Evolutionary conservation across 1,140 invertebrate genomes (phyloP).

Genomic region (Rhagoletis pomonella): DNA sequence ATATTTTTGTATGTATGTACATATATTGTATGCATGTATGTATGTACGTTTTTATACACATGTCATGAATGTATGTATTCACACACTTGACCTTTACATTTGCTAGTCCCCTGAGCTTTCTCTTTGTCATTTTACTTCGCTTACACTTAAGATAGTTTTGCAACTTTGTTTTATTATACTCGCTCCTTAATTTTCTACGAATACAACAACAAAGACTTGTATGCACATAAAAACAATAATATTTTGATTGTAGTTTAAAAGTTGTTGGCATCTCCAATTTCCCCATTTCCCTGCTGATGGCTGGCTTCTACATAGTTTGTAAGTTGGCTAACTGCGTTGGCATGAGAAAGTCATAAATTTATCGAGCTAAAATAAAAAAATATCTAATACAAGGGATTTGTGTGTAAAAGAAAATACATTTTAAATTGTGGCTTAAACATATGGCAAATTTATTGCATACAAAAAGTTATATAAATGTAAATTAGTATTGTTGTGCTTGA

Average conservation of each 20-base stretch:
- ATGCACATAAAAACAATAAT: neutral
- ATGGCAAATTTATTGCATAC: conserved; percentile 20
- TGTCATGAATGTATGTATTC: neutral
- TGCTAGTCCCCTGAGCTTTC: neutral
- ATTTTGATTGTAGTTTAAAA: conserved; percentile 50
- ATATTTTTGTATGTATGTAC: neutral
- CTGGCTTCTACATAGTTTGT: neutral
- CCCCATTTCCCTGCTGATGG: conserved; percentile 14
- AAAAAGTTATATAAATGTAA: conserved; percentile 28
- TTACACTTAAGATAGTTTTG: conserved; percentile 20
- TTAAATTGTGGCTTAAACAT: conserved; percentile 39
- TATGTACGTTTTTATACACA: neutral
- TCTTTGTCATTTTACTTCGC: neutral
- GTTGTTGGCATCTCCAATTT: conserved; percentile 48
- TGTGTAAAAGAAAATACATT: conserved; percentile 7
- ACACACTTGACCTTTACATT: neutral
- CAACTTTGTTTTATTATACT: conserved; percentile 42
- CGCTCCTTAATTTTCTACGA: neutral
- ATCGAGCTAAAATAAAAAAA: conserved; percentile 3
- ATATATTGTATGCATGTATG: neutral
- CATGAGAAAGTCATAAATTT: conserved; percentile 22
- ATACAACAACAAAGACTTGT: neutral
- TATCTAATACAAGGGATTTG: conserved; percentile 1
- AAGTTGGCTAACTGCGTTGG: neutral
- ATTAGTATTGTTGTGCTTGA: conserved; percentile 18